Percentiles rank a stretch among this genome's conserved stretches.
Evolutionary conservation across 35 echinoderm and acorn worm genomes (phyloP).

Genomic region (Apostichopus parvimensis): DNA sequence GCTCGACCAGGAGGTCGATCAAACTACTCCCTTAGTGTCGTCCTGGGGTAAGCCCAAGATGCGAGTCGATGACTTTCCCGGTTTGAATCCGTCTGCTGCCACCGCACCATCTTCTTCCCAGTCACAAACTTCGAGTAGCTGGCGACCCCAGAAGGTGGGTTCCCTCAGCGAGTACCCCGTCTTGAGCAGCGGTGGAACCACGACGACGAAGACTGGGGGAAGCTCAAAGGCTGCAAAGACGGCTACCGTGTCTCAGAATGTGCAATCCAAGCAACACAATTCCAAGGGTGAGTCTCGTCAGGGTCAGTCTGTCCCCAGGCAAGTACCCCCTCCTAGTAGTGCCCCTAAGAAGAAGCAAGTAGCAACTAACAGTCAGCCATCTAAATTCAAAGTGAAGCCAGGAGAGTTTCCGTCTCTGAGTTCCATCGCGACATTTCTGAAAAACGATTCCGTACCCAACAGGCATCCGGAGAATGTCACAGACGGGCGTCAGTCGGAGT

Average conservation of each 20-base stretch:
- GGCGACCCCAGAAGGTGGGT: constrained; percentile 23
- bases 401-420: constrained; percentile 93
- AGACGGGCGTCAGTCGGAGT: neutral
- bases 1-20: neutral
- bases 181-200: neutral
- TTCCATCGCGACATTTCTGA: constrained; percentile 85
- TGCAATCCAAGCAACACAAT: neutral
- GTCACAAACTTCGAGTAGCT: neutral
- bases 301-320: neutral
- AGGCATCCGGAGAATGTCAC: neutral
- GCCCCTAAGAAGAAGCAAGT: neutral
- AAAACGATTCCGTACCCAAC: neutral
- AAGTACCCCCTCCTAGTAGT: neutral
- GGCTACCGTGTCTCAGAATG: neutral
- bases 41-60: constrained; percentile 21
- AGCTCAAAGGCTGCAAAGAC: neutral
- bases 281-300: neutral
- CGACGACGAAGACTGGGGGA: neutral
- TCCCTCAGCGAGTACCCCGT: constrained; percentile 28
- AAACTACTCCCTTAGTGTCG: neutral
- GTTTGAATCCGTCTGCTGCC: neutral
- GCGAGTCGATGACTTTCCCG: constrained; percentile 29
- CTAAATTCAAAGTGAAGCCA: neutral
- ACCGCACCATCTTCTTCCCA: neutral
- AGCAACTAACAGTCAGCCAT: neutral